Conservation (phyloP, 92 coral and sea anemone species). For the Phenganax subtilis region DNA sequence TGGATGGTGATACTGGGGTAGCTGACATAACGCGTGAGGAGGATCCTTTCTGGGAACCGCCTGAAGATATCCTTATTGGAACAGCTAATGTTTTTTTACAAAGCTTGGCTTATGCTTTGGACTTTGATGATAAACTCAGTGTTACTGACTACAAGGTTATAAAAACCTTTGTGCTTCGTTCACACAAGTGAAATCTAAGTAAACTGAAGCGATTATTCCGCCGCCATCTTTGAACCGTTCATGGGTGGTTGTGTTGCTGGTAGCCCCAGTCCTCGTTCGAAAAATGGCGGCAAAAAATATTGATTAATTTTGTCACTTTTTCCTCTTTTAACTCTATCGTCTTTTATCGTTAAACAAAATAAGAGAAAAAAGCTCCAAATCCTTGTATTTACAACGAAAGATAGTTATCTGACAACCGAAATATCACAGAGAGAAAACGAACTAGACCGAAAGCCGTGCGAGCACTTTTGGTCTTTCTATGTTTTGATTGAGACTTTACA, state of each 20-base stretch:
- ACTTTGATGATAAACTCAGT: slow-evolving; percentile 90
- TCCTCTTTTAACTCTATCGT: not conserved
- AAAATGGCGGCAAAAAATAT: too few relatives aligned
- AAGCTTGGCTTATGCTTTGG: slow-evolving; percentile 89
- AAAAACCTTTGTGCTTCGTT: not conserved
- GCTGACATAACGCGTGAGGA: slow-evolving; percentile 66
- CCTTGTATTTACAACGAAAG: too few relatives aligned
- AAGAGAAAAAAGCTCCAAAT: too few relatives aligned
- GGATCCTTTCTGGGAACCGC: slow-evolving; percentile 98
- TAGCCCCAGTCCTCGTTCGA: too few relatives aligned
- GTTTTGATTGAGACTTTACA: too few relatives aligned
- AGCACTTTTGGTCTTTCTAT: too few relatives aligned
- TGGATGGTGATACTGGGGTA: slow-evolving; percentile 72
- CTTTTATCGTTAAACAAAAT: not conserved
- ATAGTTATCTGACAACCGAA: too few relatives aligned
- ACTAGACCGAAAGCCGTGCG: too few relatives aligned
- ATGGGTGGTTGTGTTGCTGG: too few relatives aligned
- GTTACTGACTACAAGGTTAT: slow-evolving; percentile 93
- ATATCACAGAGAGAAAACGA: too few relatives aligned
- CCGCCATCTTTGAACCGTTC: too few relatives aligned
- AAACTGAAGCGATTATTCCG: too few relatives aligned
- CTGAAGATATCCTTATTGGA: slow-evolving; percentile 87
- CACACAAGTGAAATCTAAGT: not conserved
- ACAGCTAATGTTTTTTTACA: slow-evolving; percentile 94
- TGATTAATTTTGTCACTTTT: not conserved